phyloP scores from a whole-genome alignment of 2,797 vertebrate species.

The Triplophysa bombifrons region DNA sequence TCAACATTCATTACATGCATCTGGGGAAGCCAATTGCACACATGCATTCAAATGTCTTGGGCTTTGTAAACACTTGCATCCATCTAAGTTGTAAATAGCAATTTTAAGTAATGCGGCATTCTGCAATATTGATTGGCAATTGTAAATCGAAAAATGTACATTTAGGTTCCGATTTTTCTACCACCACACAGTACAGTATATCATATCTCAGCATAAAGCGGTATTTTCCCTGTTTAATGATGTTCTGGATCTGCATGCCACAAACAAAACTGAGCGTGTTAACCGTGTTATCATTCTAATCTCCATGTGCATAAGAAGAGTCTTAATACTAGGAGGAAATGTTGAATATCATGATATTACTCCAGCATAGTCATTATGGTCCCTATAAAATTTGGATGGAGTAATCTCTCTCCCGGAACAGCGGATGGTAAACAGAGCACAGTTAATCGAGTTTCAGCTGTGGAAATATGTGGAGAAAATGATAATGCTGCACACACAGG shows the following conservation, averaged over 20 bases:
- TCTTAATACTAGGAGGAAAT: conserved; percentile 45
- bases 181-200: not conserved
- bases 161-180: not conserved
- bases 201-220: not conserved
- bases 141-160: too few relatives aligned
- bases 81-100: not conserved
- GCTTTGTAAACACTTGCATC: conserved; percentile 18
- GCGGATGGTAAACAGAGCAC: conserved; percentile 42
- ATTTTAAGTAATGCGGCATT: not conserved
- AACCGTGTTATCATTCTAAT: conserved; percentile 38
- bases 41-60: not conserved
- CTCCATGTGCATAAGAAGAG: conserved; percentile 39
- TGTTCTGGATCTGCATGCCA: not conserved
- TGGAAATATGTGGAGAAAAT: conserved; percentile 32
- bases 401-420: not conserved
- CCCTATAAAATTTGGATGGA: conserved; percentile 42
- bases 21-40: not conserved
- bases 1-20: conserved; percentile 4
- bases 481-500: conserved; percentile 14
- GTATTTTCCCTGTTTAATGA: not conserved
- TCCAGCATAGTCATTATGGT: conserved; percentile 46
- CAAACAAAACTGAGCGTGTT: conserved; percentile 23
- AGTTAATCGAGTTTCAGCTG: conserved; percentile 49
- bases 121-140: not conserved
- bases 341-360: conserved; percentile 51